Evolutionary conservation across 2,113 vertebrate genomes (phyloP), one percentile per base, ranked within the genome.

Genomic region (Zosterops pallidus): DNA sequence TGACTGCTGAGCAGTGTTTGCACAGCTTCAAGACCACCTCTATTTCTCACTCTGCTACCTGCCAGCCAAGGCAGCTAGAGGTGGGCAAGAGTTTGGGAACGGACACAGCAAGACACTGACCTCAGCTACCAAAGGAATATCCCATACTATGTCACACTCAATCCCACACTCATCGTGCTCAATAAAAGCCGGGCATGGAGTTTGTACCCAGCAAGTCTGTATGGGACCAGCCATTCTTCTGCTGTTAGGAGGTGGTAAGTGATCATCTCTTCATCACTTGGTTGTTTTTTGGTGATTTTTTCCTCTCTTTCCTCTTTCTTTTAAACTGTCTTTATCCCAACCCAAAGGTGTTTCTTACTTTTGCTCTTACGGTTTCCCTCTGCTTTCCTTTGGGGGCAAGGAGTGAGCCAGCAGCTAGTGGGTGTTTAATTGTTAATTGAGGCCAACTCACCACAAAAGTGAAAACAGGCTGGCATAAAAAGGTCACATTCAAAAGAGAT

Each of bases 31-130:
- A 64, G 14, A 37, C 13, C 17, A 39, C 4, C 14, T 64, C 19
- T 78, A 2, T 81, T 91, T 70, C 60, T 60, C 35, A 28, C 8
- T 64, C 28, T 42, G 21, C 6, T 15, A 4, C 2, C 7, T 28
- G 4, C 3, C 12, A 68, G 28, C 0, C 0, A 3, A 53, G 21
- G 33, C 23, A 19, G 10, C 2, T n/a, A 8, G 14, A 19, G 5
- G 9, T n/a, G 10, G 23, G 14, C 20, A 56, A 67, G 15, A 16
- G 6, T 28, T 22, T 77, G n/a, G 35, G 25, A 91, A 24, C 12
- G 46, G 60, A 12, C 16, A 41, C 10, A 26, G 8, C 11, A 25
- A 65, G 16, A 29, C 56, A 15, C 9, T n/a, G 28, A 60, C 17
- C 8, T 15, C 22, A 70, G 8, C 12, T 74, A 37, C 11, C 25